Evolutionary conservation across 1,140 invertebrate species (phyloP).

Genomic region (Diabrotica virgifera): DNA sequence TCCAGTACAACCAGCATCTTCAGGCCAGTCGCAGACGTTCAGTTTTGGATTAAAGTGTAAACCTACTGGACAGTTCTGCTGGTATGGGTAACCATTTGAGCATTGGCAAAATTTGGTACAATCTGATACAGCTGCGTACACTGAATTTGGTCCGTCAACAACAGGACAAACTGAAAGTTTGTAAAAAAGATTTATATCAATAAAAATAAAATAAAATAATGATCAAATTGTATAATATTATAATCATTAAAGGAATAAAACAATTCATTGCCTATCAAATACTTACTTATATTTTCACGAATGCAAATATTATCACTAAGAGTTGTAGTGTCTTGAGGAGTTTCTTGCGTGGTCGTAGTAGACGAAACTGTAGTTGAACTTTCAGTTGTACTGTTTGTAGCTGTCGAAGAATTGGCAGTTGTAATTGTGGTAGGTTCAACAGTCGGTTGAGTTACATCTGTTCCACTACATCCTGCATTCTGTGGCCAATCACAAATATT

Average conservation of each 20-base stretch:
- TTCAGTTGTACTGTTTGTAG: not conserved
- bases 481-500: too few species aligned
- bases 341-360: not conserved
- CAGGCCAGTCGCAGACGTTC: conserved; percentile 55
- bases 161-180: conserved; percentile 1
- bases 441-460: not conserved
- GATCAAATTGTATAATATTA: too few species aligned
- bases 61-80: conserved; percentile 50
- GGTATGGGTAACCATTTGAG: conserved; percentile 48
- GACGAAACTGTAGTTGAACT: not conserved
- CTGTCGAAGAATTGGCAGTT: not conserved
- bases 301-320: not conserved
- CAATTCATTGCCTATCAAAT: too few species aligned
- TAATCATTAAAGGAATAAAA: too few species aligned
- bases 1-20: conserved; percentile 16
- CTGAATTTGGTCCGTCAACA: not conserved
- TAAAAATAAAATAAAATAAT: too few species aligned
- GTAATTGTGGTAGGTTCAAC: not conserved
- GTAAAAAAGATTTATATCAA: not conserved
- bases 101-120: conserved; percentile 60
- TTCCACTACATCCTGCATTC: not conserved
- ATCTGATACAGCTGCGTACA: not conserved
- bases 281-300: not conserved
- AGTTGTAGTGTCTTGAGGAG: not conserved
- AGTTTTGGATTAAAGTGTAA: conserved; percentile 54